phyloP scores from a whole-genome alignment of 1,140 invertebrate genomes.

The Ectropis grisescens region DNA sequence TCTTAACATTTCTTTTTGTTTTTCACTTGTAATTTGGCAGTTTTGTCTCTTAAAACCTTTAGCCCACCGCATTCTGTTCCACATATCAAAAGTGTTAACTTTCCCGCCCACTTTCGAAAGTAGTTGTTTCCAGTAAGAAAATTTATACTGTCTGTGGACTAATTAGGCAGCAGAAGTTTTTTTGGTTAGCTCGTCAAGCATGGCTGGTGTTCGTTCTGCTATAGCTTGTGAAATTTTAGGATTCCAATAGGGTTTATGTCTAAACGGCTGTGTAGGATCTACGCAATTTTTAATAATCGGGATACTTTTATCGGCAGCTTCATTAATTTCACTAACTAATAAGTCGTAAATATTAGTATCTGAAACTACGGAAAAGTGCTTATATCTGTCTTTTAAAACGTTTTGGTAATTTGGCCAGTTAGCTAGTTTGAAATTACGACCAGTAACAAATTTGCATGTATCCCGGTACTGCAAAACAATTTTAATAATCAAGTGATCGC shows the following conservation, averaged over 20 bases:
- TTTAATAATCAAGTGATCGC: background rate
- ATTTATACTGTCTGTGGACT: slow-evolving; percentile 4
- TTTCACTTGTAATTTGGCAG: slow-evolving; percentile 1
- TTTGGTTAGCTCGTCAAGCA: slow-evolving; percentile 4
- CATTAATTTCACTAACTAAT: background rate
- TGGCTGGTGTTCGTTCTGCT: slow-evolving; percentile 3
- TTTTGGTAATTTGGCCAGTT: background rate
- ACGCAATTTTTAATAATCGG: background rate
- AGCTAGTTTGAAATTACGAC: background rate
- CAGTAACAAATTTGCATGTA: background rate
- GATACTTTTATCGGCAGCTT: background rate
- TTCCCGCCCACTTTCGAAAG: slow-evolving; percentile 4
- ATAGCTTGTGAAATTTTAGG: background rate
- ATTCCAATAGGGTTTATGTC: background rate
- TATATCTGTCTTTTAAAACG: background rate
- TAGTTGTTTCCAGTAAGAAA: slow-evolving; percentile 3
- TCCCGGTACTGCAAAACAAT: background rate
- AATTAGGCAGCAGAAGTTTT: slow-evolving; percentile 5
- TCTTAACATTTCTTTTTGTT: slow-evolving; percentile 4
- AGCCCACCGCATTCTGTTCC: slow-evolving; percentile 17
- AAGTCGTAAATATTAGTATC: background rate
- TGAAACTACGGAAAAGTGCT: background rate
- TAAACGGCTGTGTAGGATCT: background rate
- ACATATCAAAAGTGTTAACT: slow-evolving; percentile 8
- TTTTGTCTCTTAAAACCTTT: slow-evolving; percentile 7